Base-by-base conservation (phyloP, 92 coral and sea anemone genomes). In the Zoanthus sansibaricus region DNA sequence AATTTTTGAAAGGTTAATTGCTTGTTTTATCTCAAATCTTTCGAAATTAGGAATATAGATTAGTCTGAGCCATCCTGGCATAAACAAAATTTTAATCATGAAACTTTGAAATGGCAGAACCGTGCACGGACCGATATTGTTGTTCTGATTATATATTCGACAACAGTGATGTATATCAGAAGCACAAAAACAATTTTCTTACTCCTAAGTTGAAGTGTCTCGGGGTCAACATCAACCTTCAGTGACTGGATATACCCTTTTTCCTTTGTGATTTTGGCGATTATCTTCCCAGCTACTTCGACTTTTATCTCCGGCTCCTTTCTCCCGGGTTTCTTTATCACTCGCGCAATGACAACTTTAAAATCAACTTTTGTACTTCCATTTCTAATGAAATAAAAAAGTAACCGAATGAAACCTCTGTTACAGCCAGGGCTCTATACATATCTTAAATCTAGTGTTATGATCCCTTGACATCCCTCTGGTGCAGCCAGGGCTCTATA, bases 331-430 rank as follows among this genome's bases (percentile, higher is more conserved):
- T 9, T 64, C 25, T 15, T 45, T 62, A 79, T 79, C 58, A 79
- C 84, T 17, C 84, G 84, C 42, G 62, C 84, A 21, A 79, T 59
- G n/a, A 79, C 72, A 62, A 79, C 73, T 62, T 79, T 79, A 32
- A 79, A 79, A 79, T 79, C 84, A 45, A 79, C 84, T 12, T 79
- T 79, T n/a, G 73, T 79, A 16, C 84, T 79, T 46, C 84, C 84
- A 61, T 79, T 79, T 66, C 84, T 79, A 31, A 17, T 17, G 66
- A 58, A 58, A 11, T 0, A 58, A 58, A 58, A 58, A 13, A 4
- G n/a, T 49, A 11, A 49, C 7, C 55, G 12, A 58, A 58, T 58
- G 6, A 11, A 58, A 58, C 16, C 14, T 1, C 14, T 58, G 17
- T 58, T 58, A 10, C 18, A 58, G 5, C n/a, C 25, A 25, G 25